These are phyloP conservation scores for Amorpha juglandis DNA, from an alignment of 2,888 invertebrate species.

Conservation along the genomic window DNA sequence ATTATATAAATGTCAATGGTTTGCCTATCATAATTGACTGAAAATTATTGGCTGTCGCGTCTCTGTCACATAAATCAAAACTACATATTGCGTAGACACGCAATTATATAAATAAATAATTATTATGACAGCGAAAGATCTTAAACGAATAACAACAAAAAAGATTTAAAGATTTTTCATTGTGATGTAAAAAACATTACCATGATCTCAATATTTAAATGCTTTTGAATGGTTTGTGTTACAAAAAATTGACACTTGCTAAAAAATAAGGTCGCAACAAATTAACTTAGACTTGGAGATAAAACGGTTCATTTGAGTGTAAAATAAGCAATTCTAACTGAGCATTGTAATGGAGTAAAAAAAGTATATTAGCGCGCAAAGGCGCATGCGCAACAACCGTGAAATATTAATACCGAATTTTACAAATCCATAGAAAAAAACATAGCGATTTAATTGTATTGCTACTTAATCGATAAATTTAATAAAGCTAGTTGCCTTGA, in stretches of 20 bases:
- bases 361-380: constrained; percentile 34
- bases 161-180: constrained; percentile 15
- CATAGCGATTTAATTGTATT: background rate
- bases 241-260: constrained; percentile 44
- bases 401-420: constrained; percentile 28
- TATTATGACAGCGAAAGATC: background rate
- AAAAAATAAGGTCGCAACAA: constrained; percentile 56
- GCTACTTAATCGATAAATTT: background rate
- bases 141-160: background rate
- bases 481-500: no score
- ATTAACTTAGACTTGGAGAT: constrained; percentile 51
- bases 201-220: constrained; percentile 44
- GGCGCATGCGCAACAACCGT: constrained; percentile 30
- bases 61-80: no score
- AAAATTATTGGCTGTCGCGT: no score
- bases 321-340: constrained; percentile 45
- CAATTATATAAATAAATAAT: background rate
- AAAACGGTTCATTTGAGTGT: constrained; percentile 58
- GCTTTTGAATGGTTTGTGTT: constrained; percentile 29
- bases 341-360: constrained; percentile 34
- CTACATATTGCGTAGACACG: no score
- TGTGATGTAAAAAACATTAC: constrained; percentile 39
- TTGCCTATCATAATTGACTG: no score
- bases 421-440: background rate
- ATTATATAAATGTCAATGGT: no score